Percentiles rank a stretch among this genome's conserved stretches.
Conservation (phyloP, 2,113 vertebrate genomes). For the Sapayoa aenigma region DNA sequence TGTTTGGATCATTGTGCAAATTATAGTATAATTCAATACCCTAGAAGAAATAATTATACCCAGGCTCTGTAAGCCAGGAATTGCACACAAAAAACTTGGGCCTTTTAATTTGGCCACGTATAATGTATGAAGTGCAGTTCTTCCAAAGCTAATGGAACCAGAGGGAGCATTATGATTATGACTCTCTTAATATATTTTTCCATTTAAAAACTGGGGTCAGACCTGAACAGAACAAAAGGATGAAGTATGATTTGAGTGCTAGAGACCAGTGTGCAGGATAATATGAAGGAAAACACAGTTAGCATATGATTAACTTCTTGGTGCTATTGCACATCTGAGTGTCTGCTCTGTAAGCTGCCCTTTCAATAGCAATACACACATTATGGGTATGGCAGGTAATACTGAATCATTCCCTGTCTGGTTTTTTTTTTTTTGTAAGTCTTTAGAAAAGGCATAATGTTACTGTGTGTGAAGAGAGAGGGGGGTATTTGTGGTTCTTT, state of each 20-base stretch:
- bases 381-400: not conserved
- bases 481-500: not conserved
- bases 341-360: not conserved
- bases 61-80: conserved; percentile 1
- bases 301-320: not conserved
- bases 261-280: not conserved
- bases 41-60: conserved; percentile 37
- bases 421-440: not conserved
- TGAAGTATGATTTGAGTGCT: not conserved
- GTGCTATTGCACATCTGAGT: not conserved
- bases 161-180: conserved; percentile 10
- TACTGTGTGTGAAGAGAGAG: not conserved
- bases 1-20: conserved; percentile 29
- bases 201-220: conserved; percentile 13
- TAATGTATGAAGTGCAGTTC: not conserved
- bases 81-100: not conserved
- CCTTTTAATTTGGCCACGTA: conserved; percentile 27
- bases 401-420: not conserved
- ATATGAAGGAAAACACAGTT: not conserved
- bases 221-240: not conserved
- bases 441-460: not conserved
- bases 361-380: not conserved
- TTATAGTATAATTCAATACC: conserved; percentile 25
- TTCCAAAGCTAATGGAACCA: conserved; percentile 36
- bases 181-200: conserved; percentile 18